Conservation (phyloP, 2,113 vertebrate species). For the Paradisaea rubra region DNA sequence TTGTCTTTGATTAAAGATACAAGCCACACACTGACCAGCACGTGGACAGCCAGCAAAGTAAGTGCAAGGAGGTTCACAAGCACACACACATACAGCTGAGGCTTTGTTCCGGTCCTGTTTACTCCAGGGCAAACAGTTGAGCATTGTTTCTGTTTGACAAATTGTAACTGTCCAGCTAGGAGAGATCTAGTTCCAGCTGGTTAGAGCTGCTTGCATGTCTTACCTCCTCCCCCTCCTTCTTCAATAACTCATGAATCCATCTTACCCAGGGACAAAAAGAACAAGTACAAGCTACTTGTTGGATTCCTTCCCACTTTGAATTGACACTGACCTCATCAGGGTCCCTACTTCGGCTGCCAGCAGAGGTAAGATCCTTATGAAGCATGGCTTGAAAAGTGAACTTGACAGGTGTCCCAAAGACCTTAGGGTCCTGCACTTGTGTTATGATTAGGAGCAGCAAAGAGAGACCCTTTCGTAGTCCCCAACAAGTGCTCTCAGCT, state of each 20-base stretch:
- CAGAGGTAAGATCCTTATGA: neutral
- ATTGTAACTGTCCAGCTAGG: constrained; percentile 29
- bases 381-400: neutral
- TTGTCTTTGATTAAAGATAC: neutral
- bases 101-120: constrained; percentile 49
- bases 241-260: neutral
- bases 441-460: neutral
- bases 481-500: neutral
- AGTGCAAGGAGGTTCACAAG: constrained; percentile 21
- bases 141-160: constrained; percentile 52
- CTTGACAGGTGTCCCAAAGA: neutral
- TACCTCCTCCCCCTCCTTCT: neutral
- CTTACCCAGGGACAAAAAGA: neutral
- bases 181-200: constrained; percentile 28
- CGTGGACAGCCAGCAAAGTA: neutral
- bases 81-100: neutral
- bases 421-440: neutral
- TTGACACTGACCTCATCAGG: neutral
- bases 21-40: neutral
- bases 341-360: neutral
- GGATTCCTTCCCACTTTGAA: neutral
- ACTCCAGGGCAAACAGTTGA: constrained; percentile 31
- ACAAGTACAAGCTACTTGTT: neutral
- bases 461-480: neutral
- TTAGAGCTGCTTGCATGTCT: neutral